These are phyloP conservation scores for Apus apus DNA, from an alignment of 2,113 vertebrate species.

Conservation along the genomic window DNA sequence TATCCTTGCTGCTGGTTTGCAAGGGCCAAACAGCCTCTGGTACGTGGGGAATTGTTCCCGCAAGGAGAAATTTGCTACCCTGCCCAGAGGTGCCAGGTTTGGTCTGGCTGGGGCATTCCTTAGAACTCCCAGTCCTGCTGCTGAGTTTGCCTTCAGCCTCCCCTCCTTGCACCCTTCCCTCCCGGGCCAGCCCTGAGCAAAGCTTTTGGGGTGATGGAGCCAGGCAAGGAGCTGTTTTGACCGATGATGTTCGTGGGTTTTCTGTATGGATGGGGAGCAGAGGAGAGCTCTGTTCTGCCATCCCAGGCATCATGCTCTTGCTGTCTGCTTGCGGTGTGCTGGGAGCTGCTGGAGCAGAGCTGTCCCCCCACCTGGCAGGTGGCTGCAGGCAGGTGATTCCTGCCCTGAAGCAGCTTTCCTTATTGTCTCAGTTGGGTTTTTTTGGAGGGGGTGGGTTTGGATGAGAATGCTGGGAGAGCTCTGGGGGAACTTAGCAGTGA, in stretches of 20 bases:
- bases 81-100: accelerated
- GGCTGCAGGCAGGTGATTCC: neutral
- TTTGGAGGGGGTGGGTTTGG: neutral
- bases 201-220: neutral
- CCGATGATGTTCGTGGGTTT: neutral
- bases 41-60: accelerated
- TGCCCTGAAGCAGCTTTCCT: neutral
- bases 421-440: neutral
- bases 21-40: neutral
- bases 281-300: neutral
- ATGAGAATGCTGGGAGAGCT: neutral
- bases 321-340: accelerated
- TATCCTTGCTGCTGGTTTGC: neutral
- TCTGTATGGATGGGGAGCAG: neutral
- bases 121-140: accelerated
- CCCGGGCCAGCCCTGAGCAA: neutral
- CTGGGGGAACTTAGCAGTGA: neutral
- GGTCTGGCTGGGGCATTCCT: neutral
- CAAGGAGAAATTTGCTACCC: neutral
- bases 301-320: neutral
- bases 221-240: neutral
- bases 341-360: neutral
- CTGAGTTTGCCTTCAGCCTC: neutral
- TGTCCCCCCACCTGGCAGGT: neutral
- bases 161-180: neutral